Conservation (phyloP, 2,797 vertebrate species). For the Cossypha polioptera region DNA sequence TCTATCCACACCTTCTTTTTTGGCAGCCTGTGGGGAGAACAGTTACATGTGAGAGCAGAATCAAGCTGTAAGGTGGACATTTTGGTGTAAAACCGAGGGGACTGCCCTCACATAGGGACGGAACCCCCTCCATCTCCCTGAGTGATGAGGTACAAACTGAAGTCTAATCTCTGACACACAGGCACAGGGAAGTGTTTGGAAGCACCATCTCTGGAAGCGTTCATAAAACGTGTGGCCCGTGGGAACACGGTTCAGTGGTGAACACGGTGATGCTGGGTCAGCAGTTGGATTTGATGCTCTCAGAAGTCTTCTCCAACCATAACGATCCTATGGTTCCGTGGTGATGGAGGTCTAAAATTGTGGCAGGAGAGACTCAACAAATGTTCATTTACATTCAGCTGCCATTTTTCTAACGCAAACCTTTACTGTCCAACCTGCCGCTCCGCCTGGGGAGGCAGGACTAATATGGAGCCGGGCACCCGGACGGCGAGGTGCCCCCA, state of each 20-base stretch:
- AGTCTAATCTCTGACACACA: not conserved
- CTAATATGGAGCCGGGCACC: not conserved
- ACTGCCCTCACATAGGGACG: not conserved
- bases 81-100: not conserved
- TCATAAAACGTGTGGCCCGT: not conserved
- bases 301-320: not conserved
- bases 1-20: not conserved
- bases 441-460: not conserved
- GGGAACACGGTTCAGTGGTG: not conserved
- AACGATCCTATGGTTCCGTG: not conserved
- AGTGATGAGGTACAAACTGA: not conserved
- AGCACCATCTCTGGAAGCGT: not conserved
- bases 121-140: not conserved
- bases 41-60: not conserved
- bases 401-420: fast-evolving
- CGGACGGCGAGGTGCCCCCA: not conserved
- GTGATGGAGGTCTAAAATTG: not conserved
- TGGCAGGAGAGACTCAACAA: not conserved
- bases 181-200: not conserved
- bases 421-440: not conserved
- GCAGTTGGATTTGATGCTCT: not conserved
- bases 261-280: not conserved
- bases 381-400: not conserved
- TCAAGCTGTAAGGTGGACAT: not conserved
- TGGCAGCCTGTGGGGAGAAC: not conserved